Evolutionary conservation across 1,140 invertebrate species (phyloP), one percentile per base, ranked within the genome.

Genomic region (Orius laevigatus): DNA sequence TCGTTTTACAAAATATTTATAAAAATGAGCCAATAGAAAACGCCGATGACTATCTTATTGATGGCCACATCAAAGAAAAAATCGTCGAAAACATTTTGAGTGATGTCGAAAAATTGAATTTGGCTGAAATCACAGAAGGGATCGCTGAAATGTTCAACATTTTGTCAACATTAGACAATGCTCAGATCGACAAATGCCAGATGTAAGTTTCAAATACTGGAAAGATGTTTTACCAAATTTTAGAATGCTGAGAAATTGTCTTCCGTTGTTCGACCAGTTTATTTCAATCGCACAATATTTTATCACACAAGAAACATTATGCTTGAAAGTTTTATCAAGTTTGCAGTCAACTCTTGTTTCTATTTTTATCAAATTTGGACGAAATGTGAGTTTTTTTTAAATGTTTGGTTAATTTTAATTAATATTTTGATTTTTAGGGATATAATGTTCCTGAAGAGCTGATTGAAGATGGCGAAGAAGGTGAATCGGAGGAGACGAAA

Each of bases 381-480:
- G 74, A 25, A 93, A 94, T 70, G 79, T 75, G 65, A 62, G 49
- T 47, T 19, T 53, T 54, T 49, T 39, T 34, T 45, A 52, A 12
- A 19, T 45, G 39, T 19, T 8, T 15, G 9, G 31, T 14, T 47
- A 38, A 35, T 47, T 34, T 50, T 35, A 50, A 45, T 40, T 33
- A 43, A 49, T 31, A 50, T 34, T 53, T 45, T 49, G 43, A 43
- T 36, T 49, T 61, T 40, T 55, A 74, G 68, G 95, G 95, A 38
- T 98, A 97, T 64, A 95, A 92, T 60, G 74, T 89, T 44, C 91
- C 92, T 10, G 76, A 84, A 15, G 88, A 94, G 59, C 64, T 83
- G 3, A 64, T 71, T 56, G 61, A 72, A 10, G 76, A 79, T n/a
- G 46, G 39, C 6, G 76, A 81, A 59, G 74, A 78, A 55, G 73